Base-by-base conservation (phyloP, 2,797 vertebrate species). In the Sternotherus odoratus region DNA sequence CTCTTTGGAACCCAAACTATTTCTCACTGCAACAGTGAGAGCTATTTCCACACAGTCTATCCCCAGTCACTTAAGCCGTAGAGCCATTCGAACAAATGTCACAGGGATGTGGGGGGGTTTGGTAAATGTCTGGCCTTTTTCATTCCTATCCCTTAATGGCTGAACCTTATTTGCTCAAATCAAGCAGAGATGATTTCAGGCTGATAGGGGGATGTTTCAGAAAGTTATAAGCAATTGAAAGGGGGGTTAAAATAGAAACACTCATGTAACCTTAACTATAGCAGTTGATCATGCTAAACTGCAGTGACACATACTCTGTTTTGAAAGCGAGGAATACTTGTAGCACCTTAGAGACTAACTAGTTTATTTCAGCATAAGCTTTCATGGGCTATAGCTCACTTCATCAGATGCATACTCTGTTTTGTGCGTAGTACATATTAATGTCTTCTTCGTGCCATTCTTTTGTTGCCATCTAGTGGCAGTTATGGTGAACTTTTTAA, bases 381-480 rank as follows among this genome's bases (percentile, higher is more conserved):
- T n/a, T n/a, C n/a, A n/a, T n/a, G n/a, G n/a, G n/a, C n/a, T n/a
- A n/a, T n/a, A n/a, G n/a, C n/a, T n/a, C n/a, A n/a, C n/a, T n/a
- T n/a, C n/a, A n/a, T n/a, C n/a, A n/a, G n/a, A n/a, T n/a, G n/a
- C 23, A 33, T 57, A 39, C 12, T 54, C 82, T 36, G 89, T 72
- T 82, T 90, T 93, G 0, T 57, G 21, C 26, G 39, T 75, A 36
- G 36, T 36, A 12, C 63, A 21, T 21, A 30, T 57, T 66, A 19
- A 63, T 63, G 16, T 63, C 63, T 23, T 86, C 90, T 69, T 85
- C 77, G 77, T 80, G 26, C 95, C 74, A 81, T 74, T 97, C 23
- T 96, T 95, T 95, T 94, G 81, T 94, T 97, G 94, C 93, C 97
- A 86, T 92, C 95, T 97, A 90, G 93, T 97, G 95, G 93, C 90